Evolutionary conservation across 2,797 vertebrate species (phyloP), one percentile per base, ranked within the genome.

Genomic region (Pampus argenteus): DNA sequence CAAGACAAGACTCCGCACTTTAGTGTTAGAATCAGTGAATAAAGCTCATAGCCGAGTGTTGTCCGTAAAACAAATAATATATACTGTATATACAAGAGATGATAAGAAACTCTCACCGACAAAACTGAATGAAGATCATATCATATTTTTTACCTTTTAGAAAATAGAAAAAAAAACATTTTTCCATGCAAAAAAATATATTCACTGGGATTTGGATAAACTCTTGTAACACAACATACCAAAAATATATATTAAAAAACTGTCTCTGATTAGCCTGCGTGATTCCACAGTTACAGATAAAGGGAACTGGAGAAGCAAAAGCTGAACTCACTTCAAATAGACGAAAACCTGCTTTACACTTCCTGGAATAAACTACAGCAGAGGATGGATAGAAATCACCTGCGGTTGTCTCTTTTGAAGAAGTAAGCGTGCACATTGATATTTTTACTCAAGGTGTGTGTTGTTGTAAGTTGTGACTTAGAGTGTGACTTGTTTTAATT

Each of bases 161-260:
- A 94, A 94, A 94, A 94, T 93, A 94, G 86, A 94, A 94, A 64
- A n/a, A n/a, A 92, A 88, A 64, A 18, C 40, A 83, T 72, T 79
- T 87, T 70, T n/a, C n/a, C 93, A 95, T 95, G 94, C 94, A 92
- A 94, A 94, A 93, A 93, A 93, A 94, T 94, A 88, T 89, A 92
- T 93, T 93, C 89, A n/a, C 89, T 91, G 89, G 86, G 88, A 93
- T 92, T 91, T 90, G 74, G 86, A 90, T 90, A 91, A 86, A 90
- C 71, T 92, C 84, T 92, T 81, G 80, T 91, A 92, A 94, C 88
- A 90, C 92, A 93, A 94, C 87, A 94, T 94, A 94, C 90, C 89
- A 94, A 94, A 94, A 94, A 95, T 93, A 94, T 92, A 93, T 93
- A 87, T 92, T 90, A 83, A 88, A 88, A 94, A 94, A 90, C 86